These are phyloP conservation scores for Syngnathus scovelli DNA, from an alignment of 2,113 vertebrate species.

Conservation along the genomic window DNA sequence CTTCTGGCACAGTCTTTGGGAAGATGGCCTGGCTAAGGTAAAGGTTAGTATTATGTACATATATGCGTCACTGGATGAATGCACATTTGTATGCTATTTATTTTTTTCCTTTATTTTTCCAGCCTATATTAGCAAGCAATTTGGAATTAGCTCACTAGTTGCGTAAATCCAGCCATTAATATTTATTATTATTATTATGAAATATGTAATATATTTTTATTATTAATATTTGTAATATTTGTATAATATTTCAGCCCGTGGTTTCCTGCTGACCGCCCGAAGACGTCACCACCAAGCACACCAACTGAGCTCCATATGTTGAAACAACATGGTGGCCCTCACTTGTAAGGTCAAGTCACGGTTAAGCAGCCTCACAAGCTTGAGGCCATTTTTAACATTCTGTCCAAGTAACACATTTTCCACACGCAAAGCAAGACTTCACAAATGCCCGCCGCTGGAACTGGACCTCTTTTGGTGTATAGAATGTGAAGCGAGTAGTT, in stretches of 20 bases:
- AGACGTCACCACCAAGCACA: constrained; percentile 38
- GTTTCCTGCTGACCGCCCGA: constrained; percentile 33
- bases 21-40: constrained; percentile 10
- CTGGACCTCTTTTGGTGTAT: neutral
- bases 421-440: neutral
- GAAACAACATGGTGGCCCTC: constrained; percentile 41
- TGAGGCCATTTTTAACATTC: constrained; percentile 17
- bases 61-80: constrained; percentile 14
- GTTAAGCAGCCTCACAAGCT: constrained; percentile 27
- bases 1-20: constrained; percentile 27
- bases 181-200: neutral
- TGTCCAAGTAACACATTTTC: constrained; percentile 9
- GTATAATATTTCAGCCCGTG: constrained; percentile 9
- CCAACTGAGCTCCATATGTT: constrained; percentile 49
- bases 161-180: neutral
- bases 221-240: too few species aligned
- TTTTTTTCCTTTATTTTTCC: too few species aligned
- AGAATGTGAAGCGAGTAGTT: neutral
- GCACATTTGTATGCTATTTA: constrained; percentile 2
- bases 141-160: neutral
- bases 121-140: neutral
- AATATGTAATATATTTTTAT: too few species aligned
- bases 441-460: neutral
- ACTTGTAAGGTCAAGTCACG: constrained; percentile 40
- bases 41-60: constrained; percentile 19